Percentiles rank a stretch among this genome's conserved stretches.
Evolutionary conservation across 1,140 invertebrate species (phyloP).

Genomic region (Drosophila tsacasi): DNA sequence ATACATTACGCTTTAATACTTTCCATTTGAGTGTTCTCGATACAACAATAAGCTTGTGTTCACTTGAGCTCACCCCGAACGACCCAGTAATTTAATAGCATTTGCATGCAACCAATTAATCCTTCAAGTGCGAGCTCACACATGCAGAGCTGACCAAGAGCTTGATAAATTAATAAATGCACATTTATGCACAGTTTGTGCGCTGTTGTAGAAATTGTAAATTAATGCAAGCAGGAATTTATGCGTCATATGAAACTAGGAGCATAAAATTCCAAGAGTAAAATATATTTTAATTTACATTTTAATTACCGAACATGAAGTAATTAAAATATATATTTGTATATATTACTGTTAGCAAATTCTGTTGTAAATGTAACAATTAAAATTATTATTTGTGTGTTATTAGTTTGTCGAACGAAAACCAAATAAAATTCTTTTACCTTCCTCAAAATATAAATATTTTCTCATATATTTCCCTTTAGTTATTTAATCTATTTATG

Average conservation of each 20-base stretch:
- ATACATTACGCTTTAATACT: conserved; percentile 12
- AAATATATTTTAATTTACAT: no score
- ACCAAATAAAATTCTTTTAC: not conserved
- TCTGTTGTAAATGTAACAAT: no score
- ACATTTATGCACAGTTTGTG: conserved; percentile 64
- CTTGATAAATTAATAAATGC: conserved; percentile 47
- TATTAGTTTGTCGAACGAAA: no score
- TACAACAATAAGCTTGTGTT: conserved; percentile 12
- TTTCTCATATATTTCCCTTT: not conserved
- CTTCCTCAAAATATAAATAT: no score
- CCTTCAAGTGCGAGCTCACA: conserved; percentile 52
- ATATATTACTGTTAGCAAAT: no score
- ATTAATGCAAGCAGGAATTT: conserved; percentile 54
- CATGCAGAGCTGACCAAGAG: conserved; percentile 11
- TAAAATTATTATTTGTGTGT: no score
- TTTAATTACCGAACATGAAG: no score
- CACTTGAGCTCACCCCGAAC: conserved; percentile 1
- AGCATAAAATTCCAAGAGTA: not conserved
- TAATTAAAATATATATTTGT: no score
- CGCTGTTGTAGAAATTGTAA: conserved; percentile 57
- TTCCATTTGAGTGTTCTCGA: conserved; percentile 4
- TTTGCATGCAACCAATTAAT: conserved; percentile 69
- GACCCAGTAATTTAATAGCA: conserved; percentile 53
- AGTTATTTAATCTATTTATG: not conserved
- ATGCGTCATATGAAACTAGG: not conserved